Percentiles rank a stretch among this genome's conserved stretches.
These are phyloP conservation scores for Dichetophora obliterata DNA, from an alignment of 2,888 invertebrate species.

Conservation along the genomic window DNA sequence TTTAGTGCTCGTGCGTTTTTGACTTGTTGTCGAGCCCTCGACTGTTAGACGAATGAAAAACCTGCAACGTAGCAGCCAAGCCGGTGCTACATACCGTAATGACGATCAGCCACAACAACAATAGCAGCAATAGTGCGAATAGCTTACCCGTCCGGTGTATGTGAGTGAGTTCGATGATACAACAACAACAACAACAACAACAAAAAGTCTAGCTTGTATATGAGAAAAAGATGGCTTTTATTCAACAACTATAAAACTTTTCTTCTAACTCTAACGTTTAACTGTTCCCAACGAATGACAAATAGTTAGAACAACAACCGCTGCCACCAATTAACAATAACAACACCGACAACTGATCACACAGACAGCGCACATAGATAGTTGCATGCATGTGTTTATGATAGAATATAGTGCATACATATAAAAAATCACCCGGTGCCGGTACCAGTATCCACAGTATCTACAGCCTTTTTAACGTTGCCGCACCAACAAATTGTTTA, in stretches of 20 bases:
- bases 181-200: background rate
- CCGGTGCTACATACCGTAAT: conserved; percentile 3
- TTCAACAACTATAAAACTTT: too few relatives aligned
- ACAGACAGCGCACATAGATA: background rate
- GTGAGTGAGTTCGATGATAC: background rate
- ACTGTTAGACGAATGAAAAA: conserved; percentile 61
- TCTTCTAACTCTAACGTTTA: too few relatives aligned
- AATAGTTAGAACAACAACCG: background rate
- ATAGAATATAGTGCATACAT: too few relatives aligned
- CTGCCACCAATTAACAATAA: background rate
- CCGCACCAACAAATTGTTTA: conserved; percentile 17
- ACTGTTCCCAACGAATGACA: background rate
- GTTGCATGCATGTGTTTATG: background rate
- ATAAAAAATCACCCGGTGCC: background rate
- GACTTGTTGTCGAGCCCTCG: conserved; percentile 54
- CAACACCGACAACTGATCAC: conserved; percentile 7
- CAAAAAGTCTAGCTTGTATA: background rate
- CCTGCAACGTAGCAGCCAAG: conserved; percentile 51
- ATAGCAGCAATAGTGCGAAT: conserved; percentile 4
- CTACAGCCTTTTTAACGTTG: conserved; percentile 13
- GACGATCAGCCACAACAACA: conserved; percentile 16
- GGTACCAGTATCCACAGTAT: background rate
- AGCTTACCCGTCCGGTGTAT: background rate
- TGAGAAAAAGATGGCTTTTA: too few relatives aligned
- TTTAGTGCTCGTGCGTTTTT: conserved; percentile 15